Percentiles rank a stretch among this genome's conserved stretches.
These are phyloP conservation scores for Palloptera scutellata DNA, from an alignment of 2,888 invertebrate genomes.

Conservation along the genomic window DNA sequence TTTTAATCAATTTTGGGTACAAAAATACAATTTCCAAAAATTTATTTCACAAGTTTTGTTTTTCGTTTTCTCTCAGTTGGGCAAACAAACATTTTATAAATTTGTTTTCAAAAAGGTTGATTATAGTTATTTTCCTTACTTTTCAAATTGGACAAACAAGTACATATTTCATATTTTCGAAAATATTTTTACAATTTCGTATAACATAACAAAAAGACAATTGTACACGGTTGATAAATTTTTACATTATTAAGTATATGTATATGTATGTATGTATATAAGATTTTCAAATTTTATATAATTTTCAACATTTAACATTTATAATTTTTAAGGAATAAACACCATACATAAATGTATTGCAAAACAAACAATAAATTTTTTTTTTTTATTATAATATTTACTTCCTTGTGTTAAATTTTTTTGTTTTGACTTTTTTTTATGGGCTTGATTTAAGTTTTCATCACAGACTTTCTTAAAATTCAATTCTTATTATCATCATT, in stretches of 20 bases:
- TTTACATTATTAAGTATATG: neutral
- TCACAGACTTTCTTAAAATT: slow-evolving; percentile 29
- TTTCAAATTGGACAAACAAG: neutral
- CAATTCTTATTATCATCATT: slow-evolving; percentile 29
- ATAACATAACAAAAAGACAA: too few relatives aligned
- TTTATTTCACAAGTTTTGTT: too few relatives aligned
- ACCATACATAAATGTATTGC: slow-evolving; percentile 11
- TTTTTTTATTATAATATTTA: neutral
- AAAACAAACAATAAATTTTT: slow-evolving; percentile 13
- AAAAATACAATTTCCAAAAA: too few relatives aligned
- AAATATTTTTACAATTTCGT: too few relatives aligned
- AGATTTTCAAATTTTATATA: neutral
- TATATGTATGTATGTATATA: neutral
- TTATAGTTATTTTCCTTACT: neutral
- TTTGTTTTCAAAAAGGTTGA: neutral
- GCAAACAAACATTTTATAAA: neutral
- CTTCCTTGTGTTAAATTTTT: neutral
- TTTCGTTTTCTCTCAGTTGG: too few relatives aligned
- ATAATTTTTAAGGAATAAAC: slow-evolving; percentile 10
- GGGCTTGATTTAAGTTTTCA: neutral
- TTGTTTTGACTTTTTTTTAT: neutral
- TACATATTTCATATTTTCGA: too few relatives aligned
- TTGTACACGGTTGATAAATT: neutral
- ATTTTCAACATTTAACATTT: slow-evolving; percentile 25
- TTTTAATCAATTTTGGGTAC: too few relatives aligned